Evolutionary conservation across 2,888 invertebrate genomes (phyloP), one percentile per base, ranked within the genome.

Genomic region (Ophion ellenae): DNA sequence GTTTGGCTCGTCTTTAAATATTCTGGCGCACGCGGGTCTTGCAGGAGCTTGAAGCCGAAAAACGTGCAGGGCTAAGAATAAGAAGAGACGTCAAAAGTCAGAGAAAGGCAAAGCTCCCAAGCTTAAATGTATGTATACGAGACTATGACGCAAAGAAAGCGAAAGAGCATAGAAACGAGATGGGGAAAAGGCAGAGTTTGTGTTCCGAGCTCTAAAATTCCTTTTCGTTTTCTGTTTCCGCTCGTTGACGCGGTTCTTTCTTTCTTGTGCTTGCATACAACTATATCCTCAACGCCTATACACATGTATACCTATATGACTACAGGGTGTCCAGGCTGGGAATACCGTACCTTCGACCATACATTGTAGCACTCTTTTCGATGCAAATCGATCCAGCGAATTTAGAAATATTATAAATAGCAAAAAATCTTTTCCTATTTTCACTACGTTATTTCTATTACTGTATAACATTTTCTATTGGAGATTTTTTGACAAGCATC

Each of bases 171-270:
- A 61, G 20, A 70, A 79, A 64, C 64, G 32, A 47, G n/a, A 71
- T 70, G 64, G 59, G 59, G 59, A 79, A 76, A 64, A 57, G 75
- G 45, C 45, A 66, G 32, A 57, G 61, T 66, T 63, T 64, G 71
- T 40, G 69, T 75, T 47, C 66, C 28, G 64, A 71, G 70, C 57
- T 57, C 40, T 61, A 28, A 61, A 24, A 45, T 57, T 57, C 57
- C 70, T 84, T 76, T 66, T 73, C 73, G 71, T 77, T 86, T 69
- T 86, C 80, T 80, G 77, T 81, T 84, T 84, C 69, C 84, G 80
- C 76, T 81, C 17, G 32, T 76, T 20, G 64, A 59, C 24, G 64
- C 11, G 40, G 17, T 61, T 36, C 59, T 80, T 59, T 70, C n/a
- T 66, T 64, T 71, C 75, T 78, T 78, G 1, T 57, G 63, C 28